These are phyloP conservation scores for Montipora capitata DNA, from an alignment of 92 coral and sea anemone genomes.

Conservation along the genomic window DNA sequence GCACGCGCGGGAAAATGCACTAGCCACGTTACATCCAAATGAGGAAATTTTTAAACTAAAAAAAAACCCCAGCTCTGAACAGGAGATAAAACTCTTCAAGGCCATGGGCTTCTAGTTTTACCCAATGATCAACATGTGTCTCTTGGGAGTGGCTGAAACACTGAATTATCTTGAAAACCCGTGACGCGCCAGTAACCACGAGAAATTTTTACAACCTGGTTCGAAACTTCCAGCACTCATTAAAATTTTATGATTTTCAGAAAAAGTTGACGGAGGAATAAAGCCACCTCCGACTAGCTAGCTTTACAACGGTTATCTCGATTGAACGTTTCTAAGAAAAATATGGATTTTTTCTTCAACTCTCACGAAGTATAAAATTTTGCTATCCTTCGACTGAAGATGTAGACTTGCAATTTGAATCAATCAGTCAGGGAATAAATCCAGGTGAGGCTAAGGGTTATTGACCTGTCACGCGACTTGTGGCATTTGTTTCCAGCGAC, in stretches of 20 bases:
- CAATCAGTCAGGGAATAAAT: background rate
- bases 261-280: constrained; percentile 23
- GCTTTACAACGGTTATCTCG: background rate
- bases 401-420: constrained; percentile 7
- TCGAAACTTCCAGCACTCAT: constrained; percentile 28
- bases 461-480: background rate
- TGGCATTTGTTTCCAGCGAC: background rate
- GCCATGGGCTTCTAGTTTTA: too few relatives aligned
- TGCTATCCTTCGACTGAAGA: background rate
- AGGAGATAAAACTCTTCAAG: too few relatives aligned
- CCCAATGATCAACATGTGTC: too few relatives aligned
- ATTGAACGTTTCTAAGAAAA: background rate
- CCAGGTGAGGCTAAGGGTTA: constrained; percentile 11
- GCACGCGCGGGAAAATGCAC: too few relatives aligned
- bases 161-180: background rate
- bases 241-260: constrained; percentile 37
- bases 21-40: too few relatives aligned
- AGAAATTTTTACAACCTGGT: constrained; percentile 11
- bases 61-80: too few relatives aligned
- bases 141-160: too few relatives aligned
- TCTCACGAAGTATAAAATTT: background rate
- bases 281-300: background rate
- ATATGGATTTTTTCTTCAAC: too few relatives aligned
- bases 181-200: constrained; percentile 33
- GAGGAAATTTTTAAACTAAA: too few relatives aligned